These are phyloP conservation scores for Candoia aspera DNA, from an alignment of 2,113 vertebrate species.

Conservation along the genomic window DNA sequence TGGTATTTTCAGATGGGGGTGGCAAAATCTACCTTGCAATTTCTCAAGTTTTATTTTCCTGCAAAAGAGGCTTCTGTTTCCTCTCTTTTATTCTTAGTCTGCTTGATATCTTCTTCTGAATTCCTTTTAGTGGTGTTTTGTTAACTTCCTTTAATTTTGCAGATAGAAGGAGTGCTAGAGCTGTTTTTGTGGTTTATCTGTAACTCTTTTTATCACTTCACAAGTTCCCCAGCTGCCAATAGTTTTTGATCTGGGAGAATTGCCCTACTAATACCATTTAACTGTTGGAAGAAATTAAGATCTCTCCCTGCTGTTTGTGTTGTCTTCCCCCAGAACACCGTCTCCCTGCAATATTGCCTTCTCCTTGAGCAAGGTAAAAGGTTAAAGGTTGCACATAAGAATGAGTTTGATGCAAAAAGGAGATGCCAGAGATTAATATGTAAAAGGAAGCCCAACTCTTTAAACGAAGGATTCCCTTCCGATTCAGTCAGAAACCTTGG, in stretches of 20 bases:
- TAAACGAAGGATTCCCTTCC: too few species aligned
- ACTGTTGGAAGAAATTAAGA: too few species aligned
- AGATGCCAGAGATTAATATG: too few species aligned
- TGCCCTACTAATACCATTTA: not conserved
- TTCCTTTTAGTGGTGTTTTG: not conserved
- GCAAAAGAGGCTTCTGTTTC: not conserved
- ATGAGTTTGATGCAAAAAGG: too few species aligned
- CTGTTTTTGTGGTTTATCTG: not conserved
- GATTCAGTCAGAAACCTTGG: too few species aligned
- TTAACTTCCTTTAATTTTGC: not conserved
- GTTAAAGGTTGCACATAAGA: too few species aligned
- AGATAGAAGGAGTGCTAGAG: not conserved
- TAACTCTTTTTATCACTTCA: not conserved
- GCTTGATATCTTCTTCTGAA: not conserved
- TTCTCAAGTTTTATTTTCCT: not conserved
- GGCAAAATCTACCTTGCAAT: not conserved
- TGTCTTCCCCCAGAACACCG: too few species aligned
- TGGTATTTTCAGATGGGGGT: not conserved
- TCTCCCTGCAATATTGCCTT: too few species aligned
- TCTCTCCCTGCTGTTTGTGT: too few species aligned
- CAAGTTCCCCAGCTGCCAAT: not conserved
- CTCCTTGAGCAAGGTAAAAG: too few species aligned
- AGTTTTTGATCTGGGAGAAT: not conserved
- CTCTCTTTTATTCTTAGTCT: not conserved
- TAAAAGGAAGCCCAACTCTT: too few species aligned